These are phyloP conservation scores for Pelodiscus sinensis DNA, from an alignment of 2,113 vertebrate species.

Conservation along the genomic window DNA sequence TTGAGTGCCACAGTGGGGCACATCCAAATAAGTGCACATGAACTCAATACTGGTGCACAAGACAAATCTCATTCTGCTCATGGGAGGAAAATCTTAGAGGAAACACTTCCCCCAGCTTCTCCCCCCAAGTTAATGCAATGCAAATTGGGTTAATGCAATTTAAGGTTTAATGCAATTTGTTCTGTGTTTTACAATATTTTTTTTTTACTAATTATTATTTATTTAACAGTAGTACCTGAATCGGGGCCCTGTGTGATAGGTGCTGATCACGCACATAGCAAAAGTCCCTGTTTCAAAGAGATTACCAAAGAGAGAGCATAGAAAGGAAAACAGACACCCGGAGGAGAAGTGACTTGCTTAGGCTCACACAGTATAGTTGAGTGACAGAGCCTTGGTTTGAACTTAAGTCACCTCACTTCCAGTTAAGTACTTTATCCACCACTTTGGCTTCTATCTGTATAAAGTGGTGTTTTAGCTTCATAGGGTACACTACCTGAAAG, in stretches of 20 bases:
- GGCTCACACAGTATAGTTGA: neutral
- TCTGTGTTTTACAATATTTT: neutral
- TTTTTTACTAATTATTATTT: neutral
- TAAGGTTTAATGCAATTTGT: neutral
- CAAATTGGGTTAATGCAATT: too few relatives aligned
- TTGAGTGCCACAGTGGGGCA: too few relatives aligned
- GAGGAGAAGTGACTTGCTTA: neutral
- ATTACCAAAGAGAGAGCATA: fast-evolving
- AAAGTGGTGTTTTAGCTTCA: neutral
- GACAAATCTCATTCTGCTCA: too few relatives aligned
- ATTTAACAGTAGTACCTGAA: neutral
- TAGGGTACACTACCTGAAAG: neutral
- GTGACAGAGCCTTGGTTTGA: neutral
- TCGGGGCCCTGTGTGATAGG: neutral
- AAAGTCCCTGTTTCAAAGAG: neutral
- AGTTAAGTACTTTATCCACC: neutral
- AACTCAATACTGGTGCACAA: too few relatives aligned
- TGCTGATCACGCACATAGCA: neutral
- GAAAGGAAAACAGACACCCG: neutral
- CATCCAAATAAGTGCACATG: too few relatives aligned
- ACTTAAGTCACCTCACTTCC: neutral
- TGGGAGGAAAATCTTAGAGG: too few relatives aligned
- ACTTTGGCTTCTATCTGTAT: neutral
- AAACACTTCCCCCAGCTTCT: too few relatives aligned
- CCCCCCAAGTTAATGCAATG: too few relatives aligned